These are phyloP conservation scores for Parazoanthus darwini DNA, from an alignment of 92 coral and sea anemone species.

Conservation along the genomic window DNA sequence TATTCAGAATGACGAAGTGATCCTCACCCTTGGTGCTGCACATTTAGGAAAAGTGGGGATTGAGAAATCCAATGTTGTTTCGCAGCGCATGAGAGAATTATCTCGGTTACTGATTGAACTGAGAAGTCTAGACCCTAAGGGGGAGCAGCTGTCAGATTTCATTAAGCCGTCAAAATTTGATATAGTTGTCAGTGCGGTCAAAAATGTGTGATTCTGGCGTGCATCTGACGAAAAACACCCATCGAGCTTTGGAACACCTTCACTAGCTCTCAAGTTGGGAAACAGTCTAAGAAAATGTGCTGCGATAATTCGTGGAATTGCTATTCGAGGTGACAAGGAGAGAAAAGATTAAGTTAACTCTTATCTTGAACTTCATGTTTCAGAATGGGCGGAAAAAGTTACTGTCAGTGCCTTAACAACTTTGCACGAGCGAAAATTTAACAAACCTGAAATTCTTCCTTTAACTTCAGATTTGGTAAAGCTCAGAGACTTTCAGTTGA, in stretches of 20 bases:
- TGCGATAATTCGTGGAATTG: constrained; percentile 45
- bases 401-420: constrained; percentile 40
- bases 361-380: constrained; percentile 40
- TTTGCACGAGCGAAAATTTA: constrained; percentile 11
- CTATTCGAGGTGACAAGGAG: constrained; percentile 39
- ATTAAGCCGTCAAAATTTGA: too few species aligned
- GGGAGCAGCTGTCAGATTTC: constrained; percentile 22
- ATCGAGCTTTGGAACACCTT: constrained; percentile 42
- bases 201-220: constrained; percentile 8
- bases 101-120: constrained; percentile 30
- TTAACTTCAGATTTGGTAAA: constrained; percentile 41
- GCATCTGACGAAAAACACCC: neutral
- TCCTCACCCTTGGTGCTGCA: constrained; percentile 27
- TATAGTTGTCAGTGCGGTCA: constrained; percentile 26
- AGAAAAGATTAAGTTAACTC: constrained; percentile 20
- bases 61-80: constrained; percentile 30
- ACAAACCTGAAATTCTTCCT: constrained; percentile 46
- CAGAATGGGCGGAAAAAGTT: constrained; percentile 56
- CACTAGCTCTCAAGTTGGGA: constrained; percentile 47
- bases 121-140: neutral
- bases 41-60: constrained; percentile 3
- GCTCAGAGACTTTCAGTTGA: constrained; percentile 38
- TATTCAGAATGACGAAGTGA: constrained; percentile 42
- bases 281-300: constrained; percentile 49
- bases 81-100: too few species aligned